A percentile compares a stretch with the other conserved stretches of the same genome.
phyloP scores from a whole-genome alignment of 2,888 invertebrate species.

The Eupithecia subfuscata region DNA sequence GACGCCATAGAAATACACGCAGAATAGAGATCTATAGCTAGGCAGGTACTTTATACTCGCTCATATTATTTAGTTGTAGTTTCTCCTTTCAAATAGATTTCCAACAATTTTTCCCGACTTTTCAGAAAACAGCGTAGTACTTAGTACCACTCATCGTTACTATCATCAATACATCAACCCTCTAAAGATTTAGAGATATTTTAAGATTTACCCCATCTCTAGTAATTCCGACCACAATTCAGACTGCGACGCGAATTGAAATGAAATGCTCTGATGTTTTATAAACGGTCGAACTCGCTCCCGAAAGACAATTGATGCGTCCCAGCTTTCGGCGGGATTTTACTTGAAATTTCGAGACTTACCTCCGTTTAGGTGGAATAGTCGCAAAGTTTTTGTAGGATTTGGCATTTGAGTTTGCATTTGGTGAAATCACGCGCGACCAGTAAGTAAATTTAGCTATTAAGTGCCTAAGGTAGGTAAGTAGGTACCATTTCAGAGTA shows the following conservation, averaged over 20 bases:
- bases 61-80: too few relatives aligned
- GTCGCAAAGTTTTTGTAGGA: neutral
- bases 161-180: neutral
- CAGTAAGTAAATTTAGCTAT: neutral
- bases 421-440: neutral
- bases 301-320: slow-evolving; percentile 39
- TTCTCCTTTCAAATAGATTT: neutral
- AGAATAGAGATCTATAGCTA: too few relatives aligned
- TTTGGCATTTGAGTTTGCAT: neutral
- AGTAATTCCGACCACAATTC: slow-evolving; percentile 21
- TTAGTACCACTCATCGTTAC: too few relatives aligned
- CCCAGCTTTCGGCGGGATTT: slow-evolving; percentile 22
- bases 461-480: neutral
- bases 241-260: slow-evolving; percentile 32
- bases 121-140: too few relatives aligned
- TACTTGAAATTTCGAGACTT: slow-evolving; percentile 17
- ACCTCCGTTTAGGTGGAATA: slow-evolving; percentile 13
- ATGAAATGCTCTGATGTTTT: slow-evolving; percentile 44
- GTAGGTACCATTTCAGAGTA: neutral
- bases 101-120: neutral
- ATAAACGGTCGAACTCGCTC: slow-evolving; percentile 35
- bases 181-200: neutral
- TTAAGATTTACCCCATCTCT: slow-evolving; percentile 18
- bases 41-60: too few relatives aligned
- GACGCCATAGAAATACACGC: too few relatives aligned